Evolutionary conservation across 2,888 invertebrate species (phyloP).

Genomic region (Callyntrura sp.): DNA sequence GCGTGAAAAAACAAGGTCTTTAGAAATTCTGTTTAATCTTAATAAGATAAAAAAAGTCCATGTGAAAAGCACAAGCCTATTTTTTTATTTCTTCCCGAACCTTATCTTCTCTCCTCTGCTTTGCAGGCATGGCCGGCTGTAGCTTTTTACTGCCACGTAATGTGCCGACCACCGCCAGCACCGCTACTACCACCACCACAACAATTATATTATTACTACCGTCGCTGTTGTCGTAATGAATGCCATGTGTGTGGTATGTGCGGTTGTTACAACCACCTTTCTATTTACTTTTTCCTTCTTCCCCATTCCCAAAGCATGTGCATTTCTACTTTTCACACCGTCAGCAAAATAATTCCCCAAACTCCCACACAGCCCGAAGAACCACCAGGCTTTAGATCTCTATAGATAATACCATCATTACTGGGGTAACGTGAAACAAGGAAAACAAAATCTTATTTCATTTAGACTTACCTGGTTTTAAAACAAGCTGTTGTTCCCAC

Average conservation of each 20-base stretch:
- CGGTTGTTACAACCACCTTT: neutral
- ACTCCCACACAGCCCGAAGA: no score
- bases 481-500: no score
- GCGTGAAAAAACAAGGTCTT: neutral
- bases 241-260: neutral
- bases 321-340: no score
- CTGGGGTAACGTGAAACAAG: no score
- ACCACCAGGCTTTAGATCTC: no score
- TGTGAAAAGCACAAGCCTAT: no score
- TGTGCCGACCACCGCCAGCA: neutral
- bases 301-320: no score
- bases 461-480: no score
- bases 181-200: neutral
- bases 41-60: neutral
- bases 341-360: no score
- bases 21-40: slow-evolving; percentile 8
- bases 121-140: neutral
- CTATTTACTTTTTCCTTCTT: no score
- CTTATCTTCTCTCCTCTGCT: neutral
- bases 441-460: no score
- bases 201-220: neutral
- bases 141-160: neutral
- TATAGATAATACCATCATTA: no score
- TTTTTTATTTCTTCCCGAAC: neutral
- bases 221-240: neutral